These are phyloP conservation scores for Tethea ocularis DNA, from an alignment of 2,888 invertebrate species.

Conservation along the genomic window DNA sequence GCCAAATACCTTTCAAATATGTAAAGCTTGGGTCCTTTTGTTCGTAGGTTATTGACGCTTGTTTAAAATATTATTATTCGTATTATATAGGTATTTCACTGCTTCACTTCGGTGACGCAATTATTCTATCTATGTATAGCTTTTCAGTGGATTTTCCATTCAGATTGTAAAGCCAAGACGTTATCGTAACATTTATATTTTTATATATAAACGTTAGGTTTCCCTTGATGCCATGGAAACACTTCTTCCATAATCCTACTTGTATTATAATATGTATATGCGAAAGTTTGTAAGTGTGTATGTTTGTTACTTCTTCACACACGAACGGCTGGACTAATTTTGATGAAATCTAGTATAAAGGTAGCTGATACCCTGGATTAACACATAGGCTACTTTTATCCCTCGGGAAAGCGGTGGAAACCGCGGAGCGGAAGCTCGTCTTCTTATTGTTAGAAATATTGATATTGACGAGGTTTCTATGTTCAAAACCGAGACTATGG, in stretches of 20 bases:
- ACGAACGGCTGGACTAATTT: no score
- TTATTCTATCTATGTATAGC: background rate
- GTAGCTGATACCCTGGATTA: no score
- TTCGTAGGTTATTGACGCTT: background rate
- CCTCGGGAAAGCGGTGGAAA: no score
- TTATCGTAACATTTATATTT: no score
- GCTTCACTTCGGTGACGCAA: background rate
- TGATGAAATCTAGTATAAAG: no score
- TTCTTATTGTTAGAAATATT: slow-evolving; percentile 17
- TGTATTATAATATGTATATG: no score
- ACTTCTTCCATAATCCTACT: slow-evolving; percentile 21
- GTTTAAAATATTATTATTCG: background rate
- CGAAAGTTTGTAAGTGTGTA: no score
- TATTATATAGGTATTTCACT: background rate
- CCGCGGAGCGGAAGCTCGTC: no score
- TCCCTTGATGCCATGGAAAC: slow-evolving; percentile 15
- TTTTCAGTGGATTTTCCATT: background rate
- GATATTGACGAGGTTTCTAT: slow-evolving; percentile 24
- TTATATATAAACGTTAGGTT: slow-evolving; percentile 11
- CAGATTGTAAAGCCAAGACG: background rate
- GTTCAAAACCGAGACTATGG: slow-evolving; percentile 6
- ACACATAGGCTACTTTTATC: no score
- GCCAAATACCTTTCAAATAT: slow-evolving; percentile 1
- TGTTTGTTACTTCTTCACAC: no score
- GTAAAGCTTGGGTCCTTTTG: background rate